These are phyloP conservation scores for Ladona fulva DNA, from an alignment of 1,140 invertebrate genomes.

Conservation along the genomic window DNA sequence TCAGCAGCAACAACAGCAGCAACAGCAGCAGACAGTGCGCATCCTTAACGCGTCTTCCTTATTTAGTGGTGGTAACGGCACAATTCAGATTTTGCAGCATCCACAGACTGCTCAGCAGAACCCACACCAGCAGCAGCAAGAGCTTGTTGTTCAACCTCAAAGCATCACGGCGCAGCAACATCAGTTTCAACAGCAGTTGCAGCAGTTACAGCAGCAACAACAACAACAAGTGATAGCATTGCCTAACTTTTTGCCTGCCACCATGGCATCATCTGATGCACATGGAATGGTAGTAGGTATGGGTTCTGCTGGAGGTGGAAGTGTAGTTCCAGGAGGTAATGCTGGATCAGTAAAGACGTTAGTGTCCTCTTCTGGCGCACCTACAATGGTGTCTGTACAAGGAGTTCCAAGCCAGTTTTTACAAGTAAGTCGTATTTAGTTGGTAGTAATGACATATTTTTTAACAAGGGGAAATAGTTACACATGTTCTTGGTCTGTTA, in stretches of 20 bases:
- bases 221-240: constrained; percentile 43
- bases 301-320: constrained; percentile 16
- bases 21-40: constrained; percentile 13
- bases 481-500: too few species aligned
- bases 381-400: constrained; percentile 42
- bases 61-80: neutral
- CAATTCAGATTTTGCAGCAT: constrained; percentile 12
- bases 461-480: too few species aligned
- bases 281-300: constrained; percentile 8
- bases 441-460: too few species aligned
- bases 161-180: constrained; percentile 17
- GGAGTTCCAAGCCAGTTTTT: constrained; percentile 45
- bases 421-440: constrained; percentile 36
- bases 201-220: constrained; percentile 30
- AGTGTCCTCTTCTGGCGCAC: constrained; percentile 24
- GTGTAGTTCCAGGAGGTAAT: constrained; percentile 16
- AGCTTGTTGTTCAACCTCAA: constrained; percentile 4
- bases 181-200: constrained; percentile 40
- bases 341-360: constrained; percentile 23
- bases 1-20: constrained; percentile 15
- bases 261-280: constrained; percentile 20
- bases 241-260: constrained; percentile 40
- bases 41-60: neutral
- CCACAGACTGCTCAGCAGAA: constrained; percentile 35
- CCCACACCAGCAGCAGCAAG: constrained; percentile 29